Evolutionary conservation across 2,888 invertebrate species (phyloP), one percentile per base, ranked within the genome.

Genomic region (Actias luna): DNA sequence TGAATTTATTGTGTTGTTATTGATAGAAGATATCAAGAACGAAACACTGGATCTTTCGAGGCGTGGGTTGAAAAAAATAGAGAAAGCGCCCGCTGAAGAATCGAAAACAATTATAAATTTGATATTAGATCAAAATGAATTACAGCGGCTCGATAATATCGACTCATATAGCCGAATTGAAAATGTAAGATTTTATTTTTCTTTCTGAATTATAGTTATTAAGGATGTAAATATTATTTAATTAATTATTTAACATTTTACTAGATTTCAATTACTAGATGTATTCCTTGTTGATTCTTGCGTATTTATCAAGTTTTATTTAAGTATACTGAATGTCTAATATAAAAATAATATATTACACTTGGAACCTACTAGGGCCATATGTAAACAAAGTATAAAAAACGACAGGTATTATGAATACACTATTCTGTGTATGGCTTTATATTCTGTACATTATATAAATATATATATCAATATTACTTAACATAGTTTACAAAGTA

Each of bases 121-220:
- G 73, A 95, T 96, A 73, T 93, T 97, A 61, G 97, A 98, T 82
- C 96, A 97, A 80, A 98, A 98, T 93, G 97, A 97, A 81, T 89
- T 98, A 67, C 96, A 97, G 78, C 95, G 97, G 74, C 93, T 98
- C 75, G 98, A 98, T 85, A 97, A 97, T 87, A 94, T 98, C 71
- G 97, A 98, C 76, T 95, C 96, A 33, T 98, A 96, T 85, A 93
- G 93, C 64, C 95, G 95, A 80, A 93, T 98, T 61, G 95, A 96
- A 87, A 96, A 95, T 93, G 97, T 97, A 93, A 87, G 84, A 65
- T 61, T 58, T 29, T 7, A 35, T 5, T 22, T 25, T 22, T 29
- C 33, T 50, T 39, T 27, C 10, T 10, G 5, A 27, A 18, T 16
- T 31, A 57, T 22, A 57, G 31, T 58, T 27, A 18, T 22, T 29